Conservation (phyloP, 2,113 vertebrate species). For the Mesoclemmys tuberculata region DNA sequence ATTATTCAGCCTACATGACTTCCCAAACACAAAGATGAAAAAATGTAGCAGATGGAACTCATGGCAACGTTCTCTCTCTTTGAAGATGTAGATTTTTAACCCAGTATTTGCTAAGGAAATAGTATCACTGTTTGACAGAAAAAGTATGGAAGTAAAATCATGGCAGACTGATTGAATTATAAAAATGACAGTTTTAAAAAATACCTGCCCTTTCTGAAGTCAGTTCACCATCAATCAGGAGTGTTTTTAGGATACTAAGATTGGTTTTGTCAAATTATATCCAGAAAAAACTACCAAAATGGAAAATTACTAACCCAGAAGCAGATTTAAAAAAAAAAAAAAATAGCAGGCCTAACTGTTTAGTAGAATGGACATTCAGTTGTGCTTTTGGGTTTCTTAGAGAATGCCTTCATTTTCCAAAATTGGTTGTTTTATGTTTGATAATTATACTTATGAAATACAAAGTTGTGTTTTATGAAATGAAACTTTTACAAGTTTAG, state of each 20-base stretch:
- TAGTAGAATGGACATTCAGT: not conserved
- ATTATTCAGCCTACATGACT: not conserved
- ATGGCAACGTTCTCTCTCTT: not conserved
- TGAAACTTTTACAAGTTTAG: no score
- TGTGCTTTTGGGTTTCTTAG: not conserved
- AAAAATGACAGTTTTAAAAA: not conserved
- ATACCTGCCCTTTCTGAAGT: not conserved
- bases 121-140: not conserved
- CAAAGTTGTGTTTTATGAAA: no score
- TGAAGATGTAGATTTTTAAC: not conserved
- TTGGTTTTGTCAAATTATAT: not conserved
- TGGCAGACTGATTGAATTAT: not conserved
- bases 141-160: not conserved
- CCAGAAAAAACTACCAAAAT: not conserved
- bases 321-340: not conserved
- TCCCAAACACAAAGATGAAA: not conserved
- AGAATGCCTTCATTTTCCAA: no score
- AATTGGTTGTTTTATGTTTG: no score
- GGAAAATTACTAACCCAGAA: not conserved
- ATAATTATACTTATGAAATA: no score
- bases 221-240: not conserved
- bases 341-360: not conserved
- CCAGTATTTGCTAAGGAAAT: not conserved
- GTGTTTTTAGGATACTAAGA: not conserved
- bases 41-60: accelerated